Evolutionary conservation across 2,797 vertebrate species (phyloP), one percentile per base, ranked within the genome.

Genomic region (Acanthurus leucopareius): DNA sequence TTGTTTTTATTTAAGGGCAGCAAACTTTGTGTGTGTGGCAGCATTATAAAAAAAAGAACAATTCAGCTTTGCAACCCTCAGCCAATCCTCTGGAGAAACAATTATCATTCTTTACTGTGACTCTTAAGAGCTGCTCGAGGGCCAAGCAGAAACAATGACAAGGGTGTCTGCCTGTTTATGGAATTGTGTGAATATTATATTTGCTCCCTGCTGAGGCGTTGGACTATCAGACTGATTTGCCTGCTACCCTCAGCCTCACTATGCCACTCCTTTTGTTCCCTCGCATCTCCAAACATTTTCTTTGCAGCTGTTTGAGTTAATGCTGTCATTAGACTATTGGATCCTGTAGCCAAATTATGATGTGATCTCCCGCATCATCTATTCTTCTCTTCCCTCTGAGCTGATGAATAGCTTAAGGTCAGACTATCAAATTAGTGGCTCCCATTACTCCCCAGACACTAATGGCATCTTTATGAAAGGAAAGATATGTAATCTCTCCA

Each of bases 351-450:
- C 92, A 94, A 94, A 94, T 92, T 92, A 92, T 94, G 93, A 91
- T 94, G 89, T 86, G 88, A 91, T 90, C 90, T 92, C 86, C 91
- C 59, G 86, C 91, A 90, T 91, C 91, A 92, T 92, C 90, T 76
- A 89, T 92, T 93, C 87, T 92, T 81, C 87, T 89, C 84, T 86
- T 87, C 86, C 81, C 79, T 85, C 84, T 76, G 82, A 88, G 88
- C 84, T 93, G 90, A 95, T 91, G 93, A 94, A 93, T 93, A 91
- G 94, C 92, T 94, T 92, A 89, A 92, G 93, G 92, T 95, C 92
- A 93, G 89, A 91, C 90, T 79, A 92, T 90, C 92, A 92, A 93
- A 94, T 94, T 94, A 93, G 89, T 85, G 79, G 77, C 86, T 93
- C 83, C 86, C 92, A 93, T 94, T 95, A 93, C 90, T 94, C 91